A percentile compares a stretch with the other conserved stretches of the same genome.
Evolutionary conservation across 2,888 invertebrate species (phyloP).

Genomic region (Dermolepida albohirtum): DNA sequence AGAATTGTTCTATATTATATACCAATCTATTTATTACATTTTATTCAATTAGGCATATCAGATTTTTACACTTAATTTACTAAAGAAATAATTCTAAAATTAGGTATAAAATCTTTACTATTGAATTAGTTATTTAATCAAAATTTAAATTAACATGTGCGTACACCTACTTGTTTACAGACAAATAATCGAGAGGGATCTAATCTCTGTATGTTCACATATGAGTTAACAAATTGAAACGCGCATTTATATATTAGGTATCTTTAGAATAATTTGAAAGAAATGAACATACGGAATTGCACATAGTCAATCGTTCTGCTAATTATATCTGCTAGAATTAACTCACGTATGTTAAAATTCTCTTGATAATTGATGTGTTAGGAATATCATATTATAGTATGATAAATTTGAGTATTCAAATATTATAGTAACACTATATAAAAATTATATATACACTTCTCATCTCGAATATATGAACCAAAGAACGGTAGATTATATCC

Average conservation of each 20-base stretch:
- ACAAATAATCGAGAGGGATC: neutral
- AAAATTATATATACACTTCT: neutral
- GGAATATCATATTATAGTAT: neutral
- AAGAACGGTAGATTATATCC: too few relatives aligned
- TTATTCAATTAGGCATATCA: too few relatives aligned
- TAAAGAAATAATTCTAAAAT: too few relatives aligned
- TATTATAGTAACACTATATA: neutral
- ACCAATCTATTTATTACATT: too few relatives aligned
- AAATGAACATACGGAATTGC: slow-evolving; percentile 15
- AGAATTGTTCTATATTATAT: too few relatives aligned
- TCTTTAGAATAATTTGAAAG: slow-evolving; percentile 14
- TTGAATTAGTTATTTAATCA: too few relatives aligned
- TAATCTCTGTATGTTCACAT: slow-evolving; percentile 17
- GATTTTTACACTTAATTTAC: too few relatives aligned
- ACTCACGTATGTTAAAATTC: neutral
- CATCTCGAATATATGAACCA: too few relatives aligned
- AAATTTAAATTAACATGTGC: neutral
- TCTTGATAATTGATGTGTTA: slow-evolving; percentile 24
- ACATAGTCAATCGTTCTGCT: slow-evolving; percentile 14
- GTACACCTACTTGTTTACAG: too few relatives aligned
- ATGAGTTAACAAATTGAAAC: slow-evolving; percentile 27
- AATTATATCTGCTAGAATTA: slow-evolving; percentile 19
- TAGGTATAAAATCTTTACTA: too few relatives aligned
- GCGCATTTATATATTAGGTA: slow-evolving; percentile 5
- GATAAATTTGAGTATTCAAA: neutral